A percentile compares a stretch with the other conserved stretches of the same genome.
Conservation (phyloP, 2,797 vertebrate genomes). For the Myiothlypis chrysogaster region DNA sequence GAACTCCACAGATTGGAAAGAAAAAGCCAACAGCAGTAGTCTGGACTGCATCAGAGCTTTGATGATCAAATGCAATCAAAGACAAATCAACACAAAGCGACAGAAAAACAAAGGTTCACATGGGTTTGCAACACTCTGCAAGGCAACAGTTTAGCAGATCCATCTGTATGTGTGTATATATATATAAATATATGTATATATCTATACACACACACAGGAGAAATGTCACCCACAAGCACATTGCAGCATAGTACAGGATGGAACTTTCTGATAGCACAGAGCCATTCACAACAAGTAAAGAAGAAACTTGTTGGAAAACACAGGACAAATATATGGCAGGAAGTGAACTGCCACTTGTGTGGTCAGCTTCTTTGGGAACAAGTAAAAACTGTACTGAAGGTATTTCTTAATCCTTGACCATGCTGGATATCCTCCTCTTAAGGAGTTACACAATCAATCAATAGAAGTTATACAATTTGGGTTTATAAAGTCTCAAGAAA, state of each 20-base stretch:
- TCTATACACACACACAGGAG: neutral
- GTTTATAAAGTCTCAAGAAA: neutral
- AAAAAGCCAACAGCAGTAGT: neutral
- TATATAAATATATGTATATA: too few species aligned
- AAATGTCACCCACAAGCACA: neutral
- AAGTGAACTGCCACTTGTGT: neutral
- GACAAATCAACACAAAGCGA: neutral
- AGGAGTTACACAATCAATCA: neutral
- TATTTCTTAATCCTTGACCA: neutral
- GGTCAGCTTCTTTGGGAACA: neutral
- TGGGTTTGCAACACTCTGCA: neutral
- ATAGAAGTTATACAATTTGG: neutral
- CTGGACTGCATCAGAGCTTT: neutral
- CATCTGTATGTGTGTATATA: too few species aligned
- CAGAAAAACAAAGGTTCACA: neutral
- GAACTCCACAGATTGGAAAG: neutral
- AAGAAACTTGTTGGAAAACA: neutral
- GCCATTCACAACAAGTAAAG: neutral
- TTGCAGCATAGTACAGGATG: neutral
- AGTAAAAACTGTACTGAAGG: neutral
- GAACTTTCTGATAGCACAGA: neutral
- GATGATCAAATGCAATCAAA: neutral
- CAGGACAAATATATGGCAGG: neutral
- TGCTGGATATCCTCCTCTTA: neutral
- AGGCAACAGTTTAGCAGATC: neutral